These are phyloP conservation scores for Wiebesia pumilae DNA, from an alignment of 1,140 invertebrate genomes.

Conservation along the genomic window DNA sequence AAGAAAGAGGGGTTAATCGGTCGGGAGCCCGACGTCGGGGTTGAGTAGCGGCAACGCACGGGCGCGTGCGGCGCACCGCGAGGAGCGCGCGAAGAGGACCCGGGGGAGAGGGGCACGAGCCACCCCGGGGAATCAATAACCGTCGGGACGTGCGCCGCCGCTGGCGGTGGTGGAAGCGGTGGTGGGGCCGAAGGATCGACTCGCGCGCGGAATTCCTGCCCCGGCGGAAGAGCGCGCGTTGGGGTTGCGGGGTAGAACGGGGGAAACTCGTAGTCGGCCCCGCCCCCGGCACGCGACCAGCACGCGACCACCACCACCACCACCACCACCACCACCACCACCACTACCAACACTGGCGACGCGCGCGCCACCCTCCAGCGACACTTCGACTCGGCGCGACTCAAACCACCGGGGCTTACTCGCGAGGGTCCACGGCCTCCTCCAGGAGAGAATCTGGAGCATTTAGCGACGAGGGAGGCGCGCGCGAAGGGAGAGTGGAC, in stretches of 20 bases:
- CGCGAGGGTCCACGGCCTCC: background rate
- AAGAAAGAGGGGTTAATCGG: conserved; percentile 6
- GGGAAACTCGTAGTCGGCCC: conserved; percentile 60
- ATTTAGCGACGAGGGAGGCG: background rate
- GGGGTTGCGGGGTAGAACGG: background rate
- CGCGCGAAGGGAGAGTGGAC: background rate
- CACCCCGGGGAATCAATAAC: conserved; percentile 74
- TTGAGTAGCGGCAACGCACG: background rate
- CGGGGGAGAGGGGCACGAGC: conserved; percentile 37
- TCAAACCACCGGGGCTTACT: background rate
- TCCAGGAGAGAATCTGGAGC: background rate
- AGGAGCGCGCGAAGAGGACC: background rate
- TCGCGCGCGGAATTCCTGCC: conserved; percentile 24
- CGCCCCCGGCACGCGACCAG: conserved; percentile 74
- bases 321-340: conserved; percentile 24
- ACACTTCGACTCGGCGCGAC: conserved; percentile 45
- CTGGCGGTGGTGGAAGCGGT: conserved; percentile 54
- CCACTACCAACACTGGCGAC: background rate
- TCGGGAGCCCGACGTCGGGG: background rate
- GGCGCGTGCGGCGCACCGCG: background rate
- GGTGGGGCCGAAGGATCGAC: conserved; percentile 48
- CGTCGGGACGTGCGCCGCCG: conserved; percentile 64
- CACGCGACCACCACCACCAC: conserved; percentile 67
- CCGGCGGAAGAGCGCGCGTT: conserved; percentile 43
- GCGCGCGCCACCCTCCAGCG: conserved; percentile 55